These are phyloP conservation scores for Pyrocephalus nanus DNA, from an alignment of 2,797 vertebrate species.

Conservation along the genomic window DNA sequence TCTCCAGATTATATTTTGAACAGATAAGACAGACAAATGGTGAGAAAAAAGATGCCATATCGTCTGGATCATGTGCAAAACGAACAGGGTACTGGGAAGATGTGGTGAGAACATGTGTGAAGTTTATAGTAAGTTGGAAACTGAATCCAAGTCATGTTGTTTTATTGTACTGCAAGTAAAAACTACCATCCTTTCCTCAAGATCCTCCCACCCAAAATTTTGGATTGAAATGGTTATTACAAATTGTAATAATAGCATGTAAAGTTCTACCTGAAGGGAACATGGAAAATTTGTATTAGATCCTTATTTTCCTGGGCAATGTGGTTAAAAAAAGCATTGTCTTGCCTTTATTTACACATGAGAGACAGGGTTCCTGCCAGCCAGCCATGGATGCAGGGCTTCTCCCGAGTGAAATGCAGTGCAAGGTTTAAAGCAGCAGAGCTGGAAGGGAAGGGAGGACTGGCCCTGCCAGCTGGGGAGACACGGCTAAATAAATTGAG, in stretches of 20 bases:
- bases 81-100: neutral
- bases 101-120: neutral
- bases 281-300: neutral
- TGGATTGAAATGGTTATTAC: neutral
- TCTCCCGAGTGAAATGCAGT: neutral
- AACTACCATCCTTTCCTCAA: neutral
- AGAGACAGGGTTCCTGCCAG: neutral
- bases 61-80: neutral
- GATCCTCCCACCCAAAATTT: neutral
- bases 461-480: neutral
- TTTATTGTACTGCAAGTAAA: neutral
- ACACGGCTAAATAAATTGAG: neutral
- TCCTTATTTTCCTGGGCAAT: neutral
- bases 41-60: neutral
- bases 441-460: neutral
- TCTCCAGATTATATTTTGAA: neutral
- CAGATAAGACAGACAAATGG: neutral
- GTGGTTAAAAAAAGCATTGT: neutral
- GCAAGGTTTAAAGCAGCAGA: neutral
- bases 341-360: neutral
- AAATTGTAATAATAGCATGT: neutral
- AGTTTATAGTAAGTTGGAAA: neutral
- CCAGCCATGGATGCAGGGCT: neutral
- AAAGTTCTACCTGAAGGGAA: neutral
- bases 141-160: neutral